A percentile compares a stretch with the other conserved stretches of the same genome.
Evolutionary conservation across 2,113 vertebrate genomes (phyloP).

Genomic region (Dermatemys mawii): DNA sequence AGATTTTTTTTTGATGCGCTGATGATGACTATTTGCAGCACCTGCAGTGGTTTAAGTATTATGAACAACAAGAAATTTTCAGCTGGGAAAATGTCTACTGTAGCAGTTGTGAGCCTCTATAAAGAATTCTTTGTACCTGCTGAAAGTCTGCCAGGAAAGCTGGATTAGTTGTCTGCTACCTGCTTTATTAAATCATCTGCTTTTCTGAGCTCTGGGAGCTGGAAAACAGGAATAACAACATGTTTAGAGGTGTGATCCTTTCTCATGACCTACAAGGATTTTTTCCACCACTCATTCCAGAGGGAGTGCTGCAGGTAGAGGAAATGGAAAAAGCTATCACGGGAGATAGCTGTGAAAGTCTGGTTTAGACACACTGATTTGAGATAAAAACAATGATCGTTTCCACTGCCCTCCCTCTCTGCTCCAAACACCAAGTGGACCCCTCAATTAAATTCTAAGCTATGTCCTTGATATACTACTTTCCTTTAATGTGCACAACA

Average conservation of each 20-base stretch:
- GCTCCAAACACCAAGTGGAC: conserved; percentile 1
- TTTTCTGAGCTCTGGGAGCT: conserved; percentile 40
- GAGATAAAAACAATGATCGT: conserved; percentile 12
- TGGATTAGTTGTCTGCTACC: conserved; percentile 34
- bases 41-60: neutral
- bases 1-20: neutral
- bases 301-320: conserved; percentile 40
- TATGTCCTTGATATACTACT: neutral
- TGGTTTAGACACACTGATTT: conserved; percentile 48
- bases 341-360: conserved; percentile 60
- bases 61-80: neutral
- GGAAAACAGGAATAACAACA: conserved; percentile 65
- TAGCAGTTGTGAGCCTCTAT: conserved; percentile 27
- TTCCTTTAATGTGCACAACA: neutral
- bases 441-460: neutral
- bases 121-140: conserved; percentile 39
- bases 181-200: conserved; percentile 38
- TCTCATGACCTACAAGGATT: conserved; percentile 68
- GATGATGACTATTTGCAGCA: neutral
- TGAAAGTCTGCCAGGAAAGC: neutral
- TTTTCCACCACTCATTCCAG: conserved; percentile 69
- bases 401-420: conserved; percentile 57
- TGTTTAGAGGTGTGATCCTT: conserved; percentile 66
- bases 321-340: conserved; percentile 68
- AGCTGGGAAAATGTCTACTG: conserved; percentile 13